Conservation (phyloP, 2,888 invertebrate species). For the Morpho achilles region DNA sequence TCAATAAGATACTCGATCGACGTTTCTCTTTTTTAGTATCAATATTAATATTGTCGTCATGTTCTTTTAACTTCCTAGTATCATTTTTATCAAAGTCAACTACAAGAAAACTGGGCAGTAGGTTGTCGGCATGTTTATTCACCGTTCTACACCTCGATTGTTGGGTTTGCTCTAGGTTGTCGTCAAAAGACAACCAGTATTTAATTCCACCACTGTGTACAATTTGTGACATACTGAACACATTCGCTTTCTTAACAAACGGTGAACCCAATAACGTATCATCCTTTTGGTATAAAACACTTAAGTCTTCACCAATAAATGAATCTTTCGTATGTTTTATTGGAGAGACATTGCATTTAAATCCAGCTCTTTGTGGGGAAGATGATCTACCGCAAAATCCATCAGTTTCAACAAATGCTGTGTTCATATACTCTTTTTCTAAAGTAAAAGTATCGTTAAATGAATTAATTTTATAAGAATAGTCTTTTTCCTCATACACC, state of each 20-base stretch:
- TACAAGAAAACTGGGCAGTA: slow-evolving; percentile 54
- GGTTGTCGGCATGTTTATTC: slow-evolving; percentile 39
- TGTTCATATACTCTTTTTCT: slow-evolving; percentile 50
- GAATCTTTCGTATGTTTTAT: slow-evolving; percentile 31
- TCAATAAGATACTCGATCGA: background rate
- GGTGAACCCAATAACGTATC: slow-evolving; percentile 52
- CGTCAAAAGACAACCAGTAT: slow-evolving; percentile 71
- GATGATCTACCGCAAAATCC: slow-evolving; percentile 39
- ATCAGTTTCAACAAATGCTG: slow-evolving; percentile 50
- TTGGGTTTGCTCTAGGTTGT: slow-evolving; percentile 33
- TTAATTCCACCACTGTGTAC: slow-evolving; percentile 62
- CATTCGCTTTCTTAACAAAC: slow-evolving; percentile 48
- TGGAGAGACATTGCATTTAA: slow-evolving; percentile 51
- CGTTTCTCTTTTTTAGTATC: background rate
- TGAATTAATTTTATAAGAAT: slow-evolving; percentile 11
- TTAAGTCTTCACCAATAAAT: slow-evolving; percentile 34
- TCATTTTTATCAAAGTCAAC: slow-evolving; percentile 32
- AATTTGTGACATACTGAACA: slow-evolving; percentile 64
- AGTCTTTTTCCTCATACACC: slow-evolving; percentile 20
- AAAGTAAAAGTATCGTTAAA: slow-evolving; percentile 38
- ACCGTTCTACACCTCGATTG: slow-evolving; percentile 22
- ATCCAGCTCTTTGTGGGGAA: slow-evolving; percentile 43
- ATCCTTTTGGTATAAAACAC: slow-evolving; percentile 45
- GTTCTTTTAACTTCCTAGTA: background rate
- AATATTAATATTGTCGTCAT: background rate